phyloP scores from a whole-genome alignment of 2,888 invertebrate species.

The Epistrophe grossulariae region DNA sequence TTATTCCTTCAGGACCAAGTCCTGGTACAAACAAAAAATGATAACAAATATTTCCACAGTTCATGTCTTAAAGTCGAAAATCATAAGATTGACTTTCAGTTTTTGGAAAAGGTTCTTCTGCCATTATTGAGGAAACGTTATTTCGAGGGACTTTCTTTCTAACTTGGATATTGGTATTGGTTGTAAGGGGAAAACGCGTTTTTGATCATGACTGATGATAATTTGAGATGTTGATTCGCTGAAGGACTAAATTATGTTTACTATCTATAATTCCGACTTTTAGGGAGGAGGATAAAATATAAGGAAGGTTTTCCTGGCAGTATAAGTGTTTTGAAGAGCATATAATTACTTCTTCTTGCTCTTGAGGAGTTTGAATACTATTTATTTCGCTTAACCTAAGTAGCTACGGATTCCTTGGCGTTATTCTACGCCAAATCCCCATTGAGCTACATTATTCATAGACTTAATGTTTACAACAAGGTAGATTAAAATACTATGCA shows the following conservation, averaged over 20 bases:
- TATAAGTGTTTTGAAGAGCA: too few relatives aligned
- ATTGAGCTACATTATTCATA: too few relatives aligned
- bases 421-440: too few relatives aligned
- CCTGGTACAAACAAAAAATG: not conserved
- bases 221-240: slow-evolving; percentile 51
- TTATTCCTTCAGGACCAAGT: slow-evolving; percentile 45
- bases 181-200: not conserved
- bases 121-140: not conserved
- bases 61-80: slow-evolving; percentile 30
- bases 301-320: not conserved
- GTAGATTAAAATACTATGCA: too few relatives aligned
- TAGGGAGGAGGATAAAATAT: not conserved
- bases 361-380: too few relatives aligned
- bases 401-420: too few relatives aligned
- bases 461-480: too few relatives aligned
- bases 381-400: too few relatives aligned
- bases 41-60: slow-evolving; percentile 55
- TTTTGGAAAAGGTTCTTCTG: not conserved
- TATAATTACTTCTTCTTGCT: too few relatives aligned
- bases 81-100: slow-evolving; percentile 30
- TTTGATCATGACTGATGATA: slow-evolving; percentile 41
- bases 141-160: not conserved
- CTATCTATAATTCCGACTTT: not conserved
- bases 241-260: not conserved
- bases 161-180: not conserved